A percentile compares a stretch with the other conserved stretches of the same genome.
Evolutionary conservation across 2,797 vertebrate species (phyloP).

Genomic region (Mallotus villosus): DNA sequence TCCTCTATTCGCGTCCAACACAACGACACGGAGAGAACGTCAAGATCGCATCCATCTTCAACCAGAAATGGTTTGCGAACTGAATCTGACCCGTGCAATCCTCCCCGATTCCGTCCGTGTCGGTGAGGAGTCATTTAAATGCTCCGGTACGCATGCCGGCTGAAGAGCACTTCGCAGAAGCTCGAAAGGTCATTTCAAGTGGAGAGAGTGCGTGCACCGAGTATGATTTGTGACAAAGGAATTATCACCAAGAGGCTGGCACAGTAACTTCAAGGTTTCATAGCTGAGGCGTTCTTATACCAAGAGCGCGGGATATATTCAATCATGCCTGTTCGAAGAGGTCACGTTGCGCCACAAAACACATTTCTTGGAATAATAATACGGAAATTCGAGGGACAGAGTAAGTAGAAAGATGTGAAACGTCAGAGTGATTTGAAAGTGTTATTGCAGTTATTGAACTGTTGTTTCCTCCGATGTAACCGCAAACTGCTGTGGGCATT

Average conservation of each 20-base stretch:
- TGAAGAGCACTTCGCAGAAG: slow-evolving; percentile 52
- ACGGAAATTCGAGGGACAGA: slow-evolving; percentile 99
- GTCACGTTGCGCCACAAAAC: slow-evolving; percentile 99
- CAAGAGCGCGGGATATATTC: slow-evolving; percentile 59
- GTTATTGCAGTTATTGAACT: not conserved
- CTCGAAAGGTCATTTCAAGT: slow-evolving; percentile 71
- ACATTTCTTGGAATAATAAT: slow-evolving; percentile 98
- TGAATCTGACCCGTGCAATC: slow-evolving; percentile 65
- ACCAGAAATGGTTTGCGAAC: slow-evolving; percentile 82
- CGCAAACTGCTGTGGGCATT: not conserved
- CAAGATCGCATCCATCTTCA: slow-evolving; percentile 76
- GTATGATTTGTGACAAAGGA: slow-evolving; percentile 76
- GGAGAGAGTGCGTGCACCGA: slow-evolving; percentile 71
- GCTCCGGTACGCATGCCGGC: slow-evolving; percentile 58
- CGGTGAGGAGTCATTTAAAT: slow-evolving; percentile 62
- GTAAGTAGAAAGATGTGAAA: slow-evolving; percentile 80
- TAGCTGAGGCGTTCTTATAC: slow-evolving; percentile 70
- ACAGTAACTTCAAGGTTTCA: slow-evolving; percentile 80
- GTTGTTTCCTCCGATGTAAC: not conserved
- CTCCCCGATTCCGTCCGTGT: slow-evolving; percentile 67
- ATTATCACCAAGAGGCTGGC: slow-evolving; percentile 67
- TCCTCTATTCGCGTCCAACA: slow-evolving; percentile 69
- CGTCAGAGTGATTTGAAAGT: not conserved
- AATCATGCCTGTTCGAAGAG: slow-evolving; percentile 98
- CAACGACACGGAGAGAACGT: slow-evolving; percentile 72